These are phyloP conservation scores for Ambastaia sidthimunki DNA, from an alignment of 2,797 vertebrate species.

Conservation along the genomic window DNA sequence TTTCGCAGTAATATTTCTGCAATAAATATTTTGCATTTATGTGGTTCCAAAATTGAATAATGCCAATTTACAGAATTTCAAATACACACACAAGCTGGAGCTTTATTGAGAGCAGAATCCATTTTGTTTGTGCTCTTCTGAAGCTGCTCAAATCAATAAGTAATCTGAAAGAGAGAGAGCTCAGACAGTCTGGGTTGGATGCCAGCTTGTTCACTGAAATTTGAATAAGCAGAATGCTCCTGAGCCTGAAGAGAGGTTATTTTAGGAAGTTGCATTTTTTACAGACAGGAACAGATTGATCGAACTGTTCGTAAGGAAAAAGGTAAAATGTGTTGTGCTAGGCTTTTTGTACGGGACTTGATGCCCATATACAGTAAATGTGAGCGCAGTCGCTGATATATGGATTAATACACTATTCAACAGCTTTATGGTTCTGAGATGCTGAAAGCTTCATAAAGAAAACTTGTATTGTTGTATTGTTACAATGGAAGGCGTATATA, in stretches of 20 bases:
- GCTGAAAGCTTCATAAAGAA: slow-evolving; percentile 7
- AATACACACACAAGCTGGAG: slow-evolving; percentile 21
- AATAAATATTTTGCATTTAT: background rate
- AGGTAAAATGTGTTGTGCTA: background rate
- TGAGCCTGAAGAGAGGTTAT: slow-evolving; percentile 47
- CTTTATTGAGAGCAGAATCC: slow-evolving; percentile 36
- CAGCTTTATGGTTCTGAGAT: slow-evolving; percentile 10
- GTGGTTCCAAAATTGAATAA: background rate
- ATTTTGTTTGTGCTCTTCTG: slow-evolving; percentile 37
- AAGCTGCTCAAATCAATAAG: slow-evolving; percentile 49
- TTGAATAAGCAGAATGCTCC: slow-evolving; percentile 55
- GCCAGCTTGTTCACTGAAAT: slow-evolving; percentile 49
- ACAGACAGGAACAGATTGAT: slow-evolving; percentile 39
- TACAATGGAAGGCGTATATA: background rate
- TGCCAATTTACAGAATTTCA: background rate
- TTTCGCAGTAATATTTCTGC: no score
- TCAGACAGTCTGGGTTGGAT: slow-evolving; percentile 35
- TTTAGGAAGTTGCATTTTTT: slow-evolving; percentile 43
- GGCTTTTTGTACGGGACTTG: background rate
- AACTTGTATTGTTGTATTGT: background rate
- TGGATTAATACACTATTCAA: slow-evolving; percentile 21
- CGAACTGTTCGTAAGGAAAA: background rate
- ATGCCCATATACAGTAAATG: slow-evolving; percentile 1
- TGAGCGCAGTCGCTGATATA: slow-evolving; percentile 18
- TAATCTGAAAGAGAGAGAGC: slow-evolving; percentile 40